phyloP scores from a whole-genome alignment of 2,113 vertebrate genomes.

The Oenanthe oenanthe region DNA sequence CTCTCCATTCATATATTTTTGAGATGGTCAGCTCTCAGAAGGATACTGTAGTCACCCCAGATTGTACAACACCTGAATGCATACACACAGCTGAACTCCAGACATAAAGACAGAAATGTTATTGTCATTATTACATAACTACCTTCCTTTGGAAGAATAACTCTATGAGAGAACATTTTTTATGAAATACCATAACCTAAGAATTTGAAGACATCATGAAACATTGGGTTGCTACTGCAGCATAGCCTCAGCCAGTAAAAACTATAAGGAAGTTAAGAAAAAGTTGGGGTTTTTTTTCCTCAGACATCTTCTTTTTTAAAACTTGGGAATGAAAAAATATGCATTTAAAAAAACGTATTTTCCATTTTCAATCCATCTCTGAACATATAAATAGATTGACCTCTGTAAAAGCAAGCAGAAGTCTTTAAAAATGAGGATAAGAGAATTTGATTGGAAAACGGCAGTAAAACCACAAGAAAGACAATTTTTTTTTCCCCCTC shows the following conservation, averaged over 20 bases:
- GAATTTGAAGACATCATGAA: background rate
- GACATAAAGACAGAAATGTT: background rate
- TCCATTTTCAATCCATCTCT: background rate
- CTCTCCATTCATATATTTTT: background rate
- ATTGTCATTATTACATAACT: background rate
- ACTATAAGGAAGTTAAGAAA: background rate
- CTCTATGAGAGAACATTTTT: background rate
- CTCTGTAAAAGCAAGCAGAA: background rate
- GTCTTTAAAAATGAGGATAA: background rate
- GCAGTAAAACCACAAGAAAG: background rate
- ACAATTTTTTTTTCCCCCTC: background rate
- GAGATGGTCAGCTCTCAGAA: background rate
- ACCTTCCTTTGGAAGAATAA: background rate
- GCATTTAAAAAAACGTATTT: background rate
- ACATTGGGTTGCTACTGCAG: background rate
- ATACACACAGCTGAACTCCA: background rate
- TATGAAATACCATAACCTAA: background rate
- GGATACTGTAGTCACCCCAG: background rate
- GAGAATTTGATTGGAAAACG: background rate
- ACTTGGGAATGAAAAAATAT: background rate
- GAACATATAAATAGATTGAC: background rate
- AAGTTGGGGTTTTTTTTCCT: background rate
- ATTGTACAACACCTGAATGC: background rate
- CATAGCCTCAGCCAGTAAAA: background rate
- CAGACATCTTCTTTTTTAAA: background rate